Evolutionary conservation across 2,797 vertebrate genomes (phyloP).

Genomic region (Botia almorhae): DNA sequence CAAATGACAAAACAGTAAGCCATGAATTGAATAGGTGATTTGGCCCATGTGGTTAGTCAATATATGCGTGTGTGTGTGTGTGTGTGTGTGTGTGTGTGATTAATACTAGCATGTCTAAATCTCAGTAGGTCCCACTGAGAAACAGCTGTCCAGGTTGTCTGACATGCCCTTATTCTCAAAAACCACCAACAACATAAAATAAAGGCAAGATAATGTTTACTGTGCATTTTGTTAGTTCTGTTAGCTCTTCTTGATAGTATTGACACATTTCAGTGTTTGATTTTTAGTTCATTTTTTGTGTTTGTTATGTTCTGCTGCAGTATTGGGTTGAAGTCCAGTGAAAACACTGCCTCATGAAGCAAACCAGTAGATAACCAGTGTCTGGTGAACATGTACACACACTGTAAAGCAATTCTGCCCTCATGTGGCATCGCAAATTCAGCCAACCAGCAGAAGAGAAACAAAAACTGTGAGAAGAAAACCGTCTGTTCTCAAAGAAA

Average conservation of each 20-base stretch:
- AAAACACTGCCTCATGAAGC: background rate
- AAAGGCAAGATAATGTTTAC: background rate
- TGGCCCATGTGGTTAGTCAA: background rate
- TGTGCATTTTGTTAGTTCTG: background rate
- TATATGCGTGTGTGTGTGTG: no score
- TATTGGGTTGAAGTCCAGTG: background rate
- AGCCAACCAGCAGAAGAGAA: background rate
- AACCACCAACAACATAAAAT: background rate
- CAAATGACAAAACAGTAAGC: background rate
- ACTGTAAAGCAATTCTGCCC: conserved; percentile 68
- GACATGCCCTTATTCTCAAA: background rate
- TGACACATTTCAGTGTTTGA: no score
- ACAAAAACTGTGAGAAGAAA: background rate
- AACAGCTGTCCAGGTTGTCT: background rate
- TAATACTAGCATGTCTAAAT: conserved; percentile 31
- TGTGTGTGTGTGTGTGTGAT: conserved; percentile 30
- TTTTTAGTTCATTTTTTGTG: no score
- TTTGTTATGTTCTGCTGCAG: background rate
- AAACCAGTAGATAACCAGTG: background rate
- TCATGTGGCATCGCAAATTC: conserved; percentile 60
- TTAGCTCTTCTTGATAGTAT: background rate
- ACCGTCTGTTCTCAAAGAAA: background rate
- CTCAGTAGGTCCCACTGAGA: conserved; percentile 48
- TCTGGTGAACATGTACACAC: conserved; percentile 12
- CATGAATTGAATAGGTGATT: background rate